Base-by-base conservation (phyloP, 2,888 invertebrate species). In the Latrodectus hesperus region DNA sequence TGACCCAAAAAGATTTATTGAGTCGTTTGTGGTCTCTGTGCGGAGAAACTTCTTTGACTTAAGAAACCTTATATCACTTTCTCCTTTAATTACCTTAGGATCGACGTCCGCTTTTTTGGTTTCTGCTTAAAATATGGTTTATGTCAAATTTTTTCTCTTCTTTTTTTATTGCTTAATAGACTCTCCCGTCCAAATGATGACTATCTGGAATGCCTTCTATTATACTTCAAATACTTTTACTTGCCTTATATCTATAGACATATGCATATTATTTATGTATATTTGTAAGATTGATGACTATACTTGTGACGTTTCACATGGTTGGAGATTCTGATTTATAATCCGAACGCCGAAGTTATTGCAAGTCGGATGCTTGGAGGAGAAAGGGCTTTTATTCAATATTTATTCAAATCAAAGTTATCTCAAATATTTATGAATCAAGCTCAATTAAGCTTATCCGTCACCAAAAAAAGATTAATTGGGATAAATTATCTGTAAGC, bases 1-100 rank as follows among this genome's bases (percentile, higher is more conserved):
- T 72, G 80, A 80, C 72, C 80, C 38, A 80, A 80, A 79, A 80
- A 80, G 80, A 80, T 80, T 71, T 80, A 80, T 77, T 68, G 77
- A 26, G 72, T 72, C 72, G 64, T 65, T 80, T 22, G 72, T 64
- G 22, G 80, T 60, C 72, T 60, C 72, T 70, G 38, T 38, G 38
- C 38, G 38, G 52, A 72, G 72, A 38, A 64, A 64, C 72, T 49
- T 71, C 71, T 60, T 55, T 26, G 16, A 64, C 64, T 64, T 64
- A 80, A 64, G 52, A 64, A 80, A 60, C 64, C 64, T 80, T 80
- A 72, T 22, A 80, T 80, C 64, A 80, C 67, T 68, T 52, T 80
- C 80, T 71, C 60, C 64, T 72, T 80, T 72, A 17, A 77, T 67
- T 77, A 67, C 51, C 9, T 49, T 51, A 49, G 16, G 10, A 60